Evolutionary conservation across 2,888 invertebrate genomes (phyloP).

Genomic region (Mycogona germanica): DNA sequence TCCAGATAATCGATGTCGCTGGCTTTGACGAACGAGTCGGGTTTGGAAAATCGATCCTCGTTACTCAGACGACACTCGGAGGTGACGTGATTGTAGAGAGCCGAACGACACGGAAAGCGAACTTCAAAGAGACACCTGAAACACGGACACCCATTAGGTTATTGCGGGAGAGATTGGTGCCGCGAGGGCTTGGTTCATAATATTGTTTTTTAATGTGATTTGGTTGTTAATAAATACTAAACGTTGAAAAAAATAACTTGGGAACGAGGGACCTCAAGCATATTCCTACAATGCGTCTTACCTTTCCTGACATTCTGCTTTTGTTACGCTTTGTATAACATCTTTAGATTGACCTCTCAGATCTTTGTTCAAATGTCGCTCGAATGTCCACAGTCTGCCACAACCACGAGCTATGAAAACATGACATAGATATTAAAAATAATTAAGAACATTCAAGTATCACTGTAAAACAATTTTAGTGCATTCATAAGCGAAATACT

Average conservation of each 20-base stretch:
- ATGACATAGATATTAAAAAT: slow-evolving; percentile 10
- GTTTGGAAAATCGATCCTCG: slow-evolving; percentile 44
- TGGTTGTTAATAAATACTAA: neutral
- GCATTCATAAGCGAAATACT: too few relatives aligned
- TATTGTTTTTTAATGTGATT: too few relatives aligned
- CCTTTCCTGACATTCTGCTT: slow-evolving; percentile 16
- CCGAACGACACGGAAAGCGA: slow-evolving; percentile 33
- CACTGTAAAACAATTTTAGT: too few relatives aligned
- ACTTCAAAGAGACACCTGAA: slow-evolving; percentile 13
- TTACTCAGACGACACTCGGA: slow-evolving; percentile 57
- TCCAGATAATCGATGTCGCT: slow-evolving; percentile 15
- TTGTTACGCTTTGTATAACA: slow-evolving; percentile 27
- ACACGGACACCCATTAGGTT: neutral
- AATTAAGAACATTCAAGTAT: slow-evolving; percentile 4
- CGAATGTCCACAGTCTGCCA: slow-evolving; percentile 38
- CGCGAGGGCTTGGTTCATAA: too few relatives aligned
- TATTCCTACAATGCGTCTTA: too few relatives aligned
- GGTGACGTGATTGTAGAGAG: slow-evolving; percentile 24
- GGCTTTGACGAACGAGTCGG: slow-evolving; percentile 8
- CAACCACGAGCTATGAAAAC: slow-evolving; percentile 33
- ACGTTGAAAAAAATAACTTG: too few relatives aligned
- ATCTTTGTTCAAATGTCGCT: slow-evolving; percentile 38
- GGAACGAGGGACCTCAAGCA: too few relatives aligned
- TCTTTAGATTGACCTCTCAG: slow-evolving; percentile 34
- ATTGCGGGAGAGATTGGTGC: neutral